A percentile compares a stretch with the other conserved stretches of the same genome.
phyloP scores from a whole-genome alignment of 2,888 invertebrate genomes.

The Ceratothoa steindachneri region DNA sequence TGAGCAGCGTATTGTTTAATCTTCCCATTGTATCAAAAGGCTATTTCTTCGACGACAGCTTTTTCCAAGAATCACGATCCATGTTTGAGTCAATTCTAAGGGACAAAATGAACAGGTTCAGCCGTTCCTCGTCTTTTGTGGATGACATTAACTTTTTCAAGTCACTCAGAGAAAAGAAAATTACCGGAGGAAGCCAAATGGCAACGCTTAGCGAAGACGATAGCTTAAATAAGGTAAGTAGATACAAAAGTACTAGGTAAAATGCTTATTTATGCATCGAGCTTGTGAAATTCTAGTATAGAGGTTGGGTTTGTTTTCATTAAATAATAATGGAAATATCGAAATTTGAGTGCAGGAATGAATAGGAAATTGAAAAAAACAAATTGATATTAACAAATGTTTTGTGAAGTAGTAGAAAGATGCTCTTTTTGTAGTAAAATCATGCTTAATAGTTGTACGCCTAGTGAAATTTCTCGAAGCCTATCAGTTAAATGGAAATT shows the following conservation, averaged over 20 bases:
- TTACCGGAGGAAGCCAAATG: constrained; percentile 30
- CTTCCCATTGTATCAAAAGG: constrained; percentile 30
- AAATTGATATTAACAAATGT: too few species aligned
- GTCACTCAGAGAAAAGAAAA: constrained; percentile 15
- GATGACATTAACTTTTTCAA: constrained; percentile 31
- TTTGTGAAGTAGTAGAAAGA: too few species aligned
- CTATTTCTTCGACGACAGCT: constrained; percentile 38
- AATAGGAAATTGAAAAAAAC: too few species aligned
- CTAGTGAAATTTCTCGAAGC: too few species aligned
- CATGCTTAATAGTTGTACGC: too few species aligned
- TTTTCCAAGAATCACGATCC: constrained; percentile 25
- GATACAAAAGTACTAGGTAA: not conserved
- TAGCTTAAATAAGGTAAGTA: constrained; percentile 25
- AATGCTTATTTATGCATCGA: not conserved
- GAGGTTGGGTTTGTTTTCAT: too few species aligned
- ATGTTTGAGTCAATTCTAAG: constrained; percentile 28
- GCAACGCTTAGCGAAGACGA: constrained; percentile 31
- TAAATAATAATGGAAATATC: too few species aligned
- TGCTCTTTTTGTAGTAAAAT: too few species aligned
- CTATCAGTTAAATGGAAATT: too few species aligned
- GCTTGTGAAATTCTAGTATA: too few species aligned
- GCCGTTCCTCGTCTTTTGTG: not conserved
- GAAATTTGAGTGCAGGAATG: too few species aligned
- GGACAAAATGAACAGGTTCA: constrained; percentile 21
- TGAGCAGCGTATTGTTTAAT: not conserved